Percentiles rank a stretch among this genome's conserved stretches.
phyloP scores from a whole-genome alignment of 2,797 vertebrate species.

The Peromyscus attwateri region DNA sequence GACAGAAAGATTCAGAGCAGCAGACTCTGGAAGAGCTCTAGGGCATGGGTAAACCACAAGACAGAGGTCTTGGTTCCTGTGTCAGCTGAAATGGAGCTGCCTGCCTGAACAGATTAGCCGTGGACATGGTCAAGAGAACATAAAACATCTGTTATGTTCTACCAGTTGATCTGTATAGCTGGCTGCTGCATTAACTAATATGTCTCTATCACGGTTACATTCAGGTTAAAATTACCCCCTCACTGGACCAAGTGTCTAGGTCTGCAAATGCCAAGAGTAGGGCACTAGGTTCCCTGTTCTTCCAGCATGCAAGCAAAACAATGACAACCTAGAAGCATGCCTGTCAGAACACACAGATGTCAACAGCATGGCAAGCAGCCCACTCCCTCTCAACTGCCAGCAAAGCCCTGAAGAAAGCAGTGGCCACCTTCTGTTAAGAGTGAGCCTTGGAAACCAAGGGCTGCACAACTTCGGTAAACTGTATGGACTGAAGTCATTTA shows the following conservation, averaged over 20 bases:
- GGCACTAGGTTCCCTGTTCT: neutral
- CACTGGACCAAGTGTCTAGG: neutral
- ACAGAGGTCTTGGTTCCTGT: neutral
- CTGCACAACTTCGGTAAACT: neutral
- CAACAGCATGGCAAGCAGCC: neutral
- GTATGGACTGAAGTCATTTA: neutral
- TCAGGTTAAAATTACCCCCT: conserved; percentile 6
- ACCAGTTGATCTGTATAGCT: neutral
- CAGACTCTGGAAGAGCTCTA: neutral
- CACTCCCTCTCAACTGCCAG: neutral
- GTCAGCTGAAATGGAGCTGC: neutral
- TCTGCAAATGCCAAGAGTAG: neutral
- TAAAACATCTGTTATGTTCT: neutral
- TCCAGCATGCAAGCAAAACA: neutral
- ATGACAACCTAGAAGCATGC: neutral
- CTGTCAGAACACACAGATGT: neutral
- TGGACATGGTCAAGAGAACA: neutral
- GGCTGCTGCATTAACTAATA: neutral
- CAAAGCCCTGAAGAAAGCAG: neutral
- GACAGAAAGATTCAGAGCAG: neutral
- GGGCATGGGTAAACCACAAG: neutral
- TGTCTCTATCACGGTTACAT: neutral
- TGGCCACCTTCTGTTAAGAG: neutral
- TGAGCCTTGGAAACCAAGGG: neutral
- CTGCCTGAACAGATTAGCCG: conserved; percentile 1